Evolutionary conservation across 2,888 invertebrate genomes (phyloP).

Genomic region (Drosophila maculinotata): DNA sequence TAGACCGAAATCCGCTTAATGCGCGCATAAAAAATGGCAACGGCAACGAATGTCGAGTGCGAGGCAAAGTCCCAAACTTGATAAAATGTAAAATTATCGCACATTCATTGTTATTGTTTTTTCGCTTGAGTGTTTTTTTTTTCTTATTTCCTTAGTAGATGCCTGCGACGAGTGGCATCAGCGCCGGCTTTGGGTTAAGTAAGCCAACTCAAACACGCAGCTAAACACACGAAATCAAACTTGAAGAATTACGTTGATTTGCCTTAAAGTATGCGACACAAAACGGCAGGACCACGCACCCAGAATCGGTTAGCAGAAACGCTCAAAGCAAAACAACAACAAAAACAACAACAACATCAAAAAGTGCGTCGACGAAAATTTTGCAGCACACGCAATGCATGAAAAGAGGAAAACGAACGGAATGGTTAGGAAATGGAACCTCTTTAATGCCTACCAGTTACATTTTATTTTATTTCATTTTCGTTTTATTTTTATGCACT

Average conservation of each 20-base stretch:
- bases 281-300: not conserved
- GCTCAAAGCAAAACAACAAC: constrained; percentile 15
- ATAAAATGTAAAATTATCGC: constrained; percentile 81
- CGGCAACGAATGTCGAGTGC: constrained; percentile 57
- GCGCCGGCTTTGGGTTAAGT: constrained; percentile 57
- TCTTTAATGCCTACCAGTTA: constrained; percentile 65
- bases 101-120: constrained; percentile 79
- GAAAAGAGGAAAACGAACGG: constrained; percentile 16
- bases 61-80: constrained; percentile 65
- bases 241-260: constrained; percentile 77
- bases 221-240: constrained; percentile 75
- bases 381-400: constrained; percentile 67
- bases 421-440: constrained; percentile 26
- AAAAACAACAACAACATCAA: constrained; percentile 1
- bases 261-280: constrained; percentile 50
- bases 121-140: constrained; percentile 22
- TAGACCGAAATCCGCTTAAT: constrained; percentile 77
- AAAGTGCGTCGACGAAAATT: constrained; percentile 69
- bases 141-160: constrained; percentile 4
- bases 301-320: constrained; percentile 3
- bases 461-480: constrained; percentile 69
- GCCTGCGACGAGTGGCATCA: constrained; percentile 43
- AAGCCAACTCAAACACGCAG: constrained; percentile 75
- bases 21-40: constrained; percentile 78
- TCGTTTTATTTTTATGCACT: constrained; percentile 63